These are phyloP conservation scores for Vespertilio murinus DNA, from an alignment of 2,797 vertebrate species.

Conservation along the genomic window DNA sequence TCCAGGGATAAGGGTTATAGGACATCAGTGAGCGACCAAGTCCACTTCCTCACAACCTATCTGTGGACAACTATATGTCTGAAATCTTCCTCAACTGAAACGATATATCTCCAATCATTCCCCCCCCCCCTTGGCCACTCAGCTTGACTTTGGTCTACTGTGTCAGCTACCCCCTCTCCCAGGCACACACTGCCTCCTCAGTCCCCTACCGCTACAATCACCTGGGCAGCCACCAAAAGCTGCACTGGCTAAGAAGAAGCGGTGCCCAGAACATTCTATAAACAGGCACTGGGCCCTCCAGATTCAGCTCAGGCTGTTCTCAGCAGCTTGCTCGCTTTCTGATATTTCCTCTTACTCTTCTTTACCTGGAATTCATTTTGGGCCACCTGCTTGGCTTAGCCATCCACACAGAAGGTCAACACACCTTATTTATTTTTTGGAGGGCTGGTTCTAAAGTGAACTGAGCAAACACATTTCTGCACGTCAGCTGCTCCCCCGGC, in stretches of 20 bases:
- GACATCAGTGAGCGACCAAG: not conserved
- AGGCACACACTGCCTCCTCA: not conserved
- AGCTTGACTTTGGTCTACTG: not conserved
- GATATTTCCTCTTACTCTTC: not conserved
- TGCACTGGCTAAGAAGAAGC: not conserved
- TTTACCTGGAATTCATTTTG: conserved; percentile 45
- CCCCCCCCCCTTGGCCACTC: not conserved
- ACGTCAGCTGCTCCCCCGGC: not conserved
- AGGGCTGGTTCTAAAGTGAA: conserved; percentile 28
- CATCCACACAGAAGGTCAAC: conserved; percentile 35
- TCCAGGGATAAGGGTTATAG: not conserved
- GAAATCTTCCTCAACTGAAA: not conserved
- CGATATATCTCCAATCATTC: not conserved
- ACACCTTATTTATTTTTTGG: conserved; percentile 60
- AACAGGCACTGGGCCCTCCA: not conserved
- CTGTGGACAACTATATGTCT: not conserved
- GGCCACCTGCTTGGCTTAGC: conserved; percentile 36
- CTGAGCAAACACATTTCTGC: conserved; percentile 21
- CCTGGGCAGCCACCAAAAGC: not conserved
- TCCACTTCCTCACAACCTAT: not conserved
- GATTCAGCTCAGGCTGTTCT: not conserved
- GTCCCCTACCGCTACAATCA: not conserved
- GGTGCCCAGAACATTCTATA: not conserved
- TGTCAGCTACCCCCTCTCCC: not conserved
- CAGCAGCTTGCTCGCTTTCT: not conserved